Percentiles rank a stretch among this genome's conserved stretches.
Conservation (phyloP, 2,888 invertebrate genomes). For the Macaria notata region DNA sequence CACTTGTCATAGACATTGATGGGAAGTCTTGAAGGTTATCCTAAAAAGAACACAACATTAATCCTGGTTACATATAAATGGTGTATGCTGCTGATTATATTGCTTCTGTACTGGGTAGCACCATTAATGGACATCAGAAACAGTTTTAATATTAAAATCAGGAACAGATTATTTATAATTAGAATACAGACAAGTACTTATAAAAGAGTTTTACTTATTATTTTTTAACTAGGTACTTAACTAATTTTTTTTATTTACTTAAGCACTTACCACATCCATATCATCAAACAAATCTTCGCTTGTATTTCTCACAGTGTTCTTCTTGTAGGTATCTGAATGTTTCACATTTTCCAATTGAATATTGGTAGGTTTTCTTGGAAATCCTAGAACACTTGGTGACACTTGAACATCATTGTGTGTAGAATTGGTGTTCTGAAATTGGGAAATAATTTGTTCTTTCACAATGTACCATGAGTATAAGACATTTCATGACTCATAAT, state of each 20-base stretch:
- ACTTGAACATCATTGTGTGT: conserved; percentile 11
- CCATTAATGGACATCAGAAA: too few relatives aligned
- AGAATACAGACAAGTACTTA: too few relatives aligned
- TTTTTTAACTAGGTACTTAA: too few relatives aligned
- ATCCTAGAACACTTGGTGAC: conserved; percentile 34
- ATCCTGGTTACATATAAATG: too few relatives aligned
- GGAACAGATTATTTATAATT: too few relatives aligned
- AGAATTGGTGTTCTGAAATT: conserved; percentile 29
- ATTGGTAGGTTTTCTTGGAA: conserved; percentile 20
- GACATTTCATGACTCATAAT: too few relatives aligned
- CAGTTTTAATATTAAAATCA: too few relatives aligned
- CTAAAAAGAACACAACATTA: conserved; percentile 33
- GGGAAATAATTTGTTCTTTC: not conserved
- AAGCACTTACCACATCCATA: conserved; percentile 57
- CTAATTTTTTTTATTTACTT: too few relatives aligned
- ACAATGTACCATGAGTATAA: too few relatives aligned
- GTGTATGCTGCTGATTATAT: too few relatives aligned
- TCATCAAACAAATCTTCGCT: conserved; percentile 47
- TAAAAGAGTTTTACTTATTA: too few relatives aligned
- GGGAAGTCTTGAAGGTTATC: conserved; percentile 39
- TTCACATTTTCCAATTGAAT: conserved; percentile 22
- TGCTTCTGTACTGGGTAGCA: too few relatives aligned
- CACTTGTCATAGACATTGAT: conserved; percentile 40
- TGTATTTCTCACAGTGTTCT: conserved; percentile 31
- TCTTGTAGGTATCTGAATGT: conserved; percentile 8